Evolutionary conservation across 1,140 invertebrate genomes (phyloP).

Genomic region (Helicoverpa zea): DNA sequence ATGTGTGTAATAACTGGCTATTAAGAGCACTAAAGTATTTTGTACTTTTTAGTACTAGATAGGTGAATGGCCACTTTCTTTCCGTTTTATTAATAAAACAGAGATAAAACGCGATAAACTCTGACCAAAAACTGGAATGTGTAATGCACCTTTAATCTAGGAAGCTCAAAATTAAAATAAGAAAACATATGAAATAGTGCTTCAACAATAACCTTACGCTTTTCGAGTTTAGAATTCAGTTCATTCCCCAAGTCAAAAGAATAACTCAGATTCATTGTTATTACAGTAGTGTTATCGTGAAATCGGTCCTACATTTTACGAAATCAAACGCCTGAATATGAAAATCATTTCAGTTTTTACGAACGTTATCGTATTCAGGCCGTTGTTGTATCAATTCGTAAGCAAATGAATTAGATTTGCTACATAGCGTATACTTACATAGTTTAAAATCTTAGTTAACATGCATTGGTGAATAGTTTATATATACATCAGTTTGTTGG

Average conservation of each 20-base stretch:
- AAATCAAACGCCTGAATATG: background rate
- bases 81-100: no score
- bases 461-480: background rate
- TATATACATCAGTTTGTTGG: background rate
- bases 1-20: no score
- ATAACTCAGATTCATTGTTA: conserved; percentile 25
- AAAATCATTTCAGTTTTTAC: background rate
- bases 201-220: conserved; percentile 34
- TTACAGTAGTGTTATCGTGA: conserved; percentile 20
- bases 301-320: conserved; percentile 8
- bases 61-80: no score
- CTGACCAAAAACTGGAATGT: background rate
- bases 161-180: conserved; percentile 18
- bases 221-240: conserved; percentile 30
- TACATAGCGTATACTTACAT: conserved; percentile 14
- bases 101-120: no score
- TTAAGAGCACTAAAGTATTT: no score
- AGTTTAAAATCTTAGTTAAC: conserved; percentile 13
- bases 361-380: background rate
- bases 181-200: conserved; percentile 35
- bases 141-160: background rate
- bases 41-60: no score
- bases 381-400: conserved; percentile 19
- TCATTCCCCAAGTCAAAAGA: background rate
- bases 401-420: conserved; percentile 21